These are phyloP conservation scores for Eupsittula cactorum DNA, from an alignment of 2,113 vertebrate species.

Conservation along the genomic window DNA sequence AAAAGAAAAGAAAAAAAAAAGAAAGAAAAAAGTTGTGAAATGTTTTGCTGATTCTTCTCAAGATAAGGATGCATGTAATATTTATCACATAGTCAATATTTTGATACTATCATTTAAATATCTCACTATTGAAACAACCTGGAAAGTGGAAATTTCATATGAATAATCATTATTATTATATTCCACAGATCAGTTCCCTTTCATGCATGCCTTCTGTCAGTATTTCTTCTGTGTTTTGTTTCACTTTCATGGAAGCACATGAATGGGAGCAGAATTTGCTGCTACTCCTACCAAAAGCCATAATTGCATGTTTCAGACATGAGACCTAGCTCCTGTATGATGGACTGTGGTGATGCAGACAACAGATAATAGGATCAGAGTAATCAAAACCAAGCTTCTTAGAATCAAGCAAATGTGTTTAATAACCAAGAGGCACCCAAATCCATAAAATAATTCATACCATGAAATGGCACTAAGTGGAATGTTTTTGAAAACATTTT, in stretches of 20 bases:
- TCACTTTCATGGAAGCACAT: not conserved
- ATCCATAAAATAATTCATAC: constrained; percentile 16
- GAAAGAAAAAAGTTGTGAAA: not conserved
- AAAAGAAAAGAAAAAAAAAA: not conserved
- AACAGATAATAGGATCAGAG: not conserved
- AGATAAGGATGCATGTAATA: not conserved
- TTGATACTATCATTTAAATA: not conserved
- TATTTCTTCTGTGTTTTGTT: not conserved
- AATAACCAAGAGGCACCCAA: constrained; percentile 1
- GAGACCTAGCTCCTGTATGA: not conserved
- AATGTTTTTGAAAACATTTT: constrained; percentile 29
- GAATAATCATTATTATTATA: not conserved
- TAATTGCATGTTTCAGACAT: not conserved
- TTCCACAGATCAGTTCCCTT: not conserved
- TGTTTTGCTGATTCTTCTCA: not conserved
- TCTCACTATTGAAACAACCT: not conserved
- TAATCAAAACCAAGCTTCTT: not conserved
- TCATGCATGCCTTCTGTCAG: not conserved
- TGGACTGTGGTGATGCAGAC: not conserved
- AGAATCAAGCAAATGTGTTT: not conserved
- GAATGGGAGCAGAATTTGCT: not conserved
- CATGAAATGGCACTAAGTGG: not conserved
- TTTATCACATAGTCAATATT: not conserved
- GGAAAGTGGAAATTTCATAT: not conserved
- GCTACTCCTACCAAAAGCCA: not conserved